Evolutionary conservation across 1,140 invertebrate species (phyloP), one percentile per base, ranked within the genome.

Genomic region (Drosophila leontia): DNA sequence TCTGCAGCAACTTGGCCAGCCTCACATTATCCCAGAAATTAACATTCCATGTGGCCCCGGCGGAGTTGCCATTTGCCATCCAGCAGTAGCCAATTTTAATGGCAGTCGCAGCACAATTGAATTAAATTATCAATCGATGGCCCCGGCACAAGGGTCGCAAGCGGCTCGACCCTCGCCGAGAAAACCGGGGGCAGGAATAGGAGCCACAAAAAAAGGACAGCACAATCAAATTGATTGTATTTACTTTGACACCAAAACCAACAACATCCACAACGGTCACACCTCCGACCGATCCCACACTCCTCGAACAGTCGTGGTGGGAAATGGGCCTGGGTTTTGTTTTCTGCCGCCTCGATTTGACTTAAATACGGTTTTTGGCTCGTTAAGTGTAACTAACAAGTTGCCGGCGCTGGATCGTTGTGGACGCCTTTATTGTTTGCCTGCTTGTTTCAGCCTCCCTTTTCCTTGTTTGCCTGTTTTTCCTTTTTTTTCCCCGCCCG

Each of bases 341-440:
- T 77, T 77, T 76, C 75, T 76, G 71, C 59, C 72, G 56, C 71
- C 70, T 59, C 82, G 47, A 76, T 82, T 86, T 87, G 83, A 77
- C 83, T 87, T 86, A 86, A 86, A 86, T 87, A 88, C 83, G 83
- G 79, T 82, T 86, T 87, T 88, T 88, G 84, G 83, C 84, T 87
- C 83, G 80, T 87, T 87, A 87, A 87, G 80, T 87, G 83, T 82
- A 87, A 88, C 83, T 87, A 87, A 87, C 80, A 87, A 88, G 84
- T 74, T 83, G 78, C 60, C 71, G 58, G 44, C 76, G 61, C 37
- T 63, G 53, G 53, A 23, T 64, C 47, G 42, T 60, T 70, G 47
- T 69, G 63, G 78, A 75, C 67, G 77, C 64, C 70, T 79, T 83
- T 80, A 82, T 88, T 87, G 79, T 83, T 87, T 87, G 75, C 62